These are phyloP conservation scores for Leptoteleia sp. DNA, from an alignment of 1,140 invertebrate genomes.

Conservation along the genomic window DNA sequence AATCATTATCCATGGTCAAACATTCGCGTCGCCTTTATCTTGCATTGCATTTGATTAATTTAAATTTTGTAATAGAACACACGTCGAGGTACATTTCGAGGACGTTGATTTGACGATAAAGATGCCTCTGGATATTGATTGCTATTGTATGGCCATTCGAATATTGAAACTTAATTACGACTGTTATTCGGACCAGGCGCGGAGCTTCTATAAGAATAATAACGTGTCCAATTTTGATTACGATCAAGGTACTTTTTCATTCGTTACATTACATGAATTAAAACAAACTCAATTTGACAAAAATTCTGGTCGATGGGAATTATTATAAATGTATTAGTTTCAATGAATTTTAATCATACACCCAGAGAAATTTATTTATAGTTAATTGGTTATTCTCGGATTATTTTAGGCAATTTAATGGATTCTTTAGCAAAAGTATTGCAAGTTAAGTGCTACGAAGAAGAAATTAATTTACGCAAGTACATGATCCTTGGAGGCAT, in stretches of 20 bases:
- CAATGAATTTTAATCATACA: too few relatives aligned
- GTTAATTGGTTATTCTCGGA: too few relatives aligned
- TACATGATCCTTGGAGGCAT: constrained; percentile 85
- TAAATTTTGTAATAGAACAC: constrained; percentile 71
- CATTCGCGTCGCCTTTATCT: too few relatives aligned
- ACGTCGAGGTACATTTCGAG: constrained; percentile 83
- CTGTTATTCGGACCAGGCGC: constrained; percentile 79
- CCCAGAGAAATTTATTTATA: too few relatives aligned
- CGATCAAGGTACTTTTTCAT: constrained; percentile 64
- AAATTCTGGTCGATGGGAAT: too few relatives aligned
- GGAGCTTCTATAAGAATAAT: constrained; percentile 74
- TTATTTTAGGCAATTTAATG: constrained; percentile 71
- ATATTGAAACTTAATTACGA: constrained; percentile 84
- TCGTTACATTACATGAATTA: too few relatives aligned
- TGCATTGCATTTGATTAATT: too few relatives aligned
- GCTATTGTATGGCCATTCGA: constrained; percentile 82
- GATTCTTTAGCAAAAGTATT: constrained; percentile 73
- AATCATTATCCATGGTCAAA: too few relatives aligned
- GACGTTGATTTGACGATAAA: constrained; percentile 82
- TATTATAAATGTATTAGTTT: too few relatives aligned
- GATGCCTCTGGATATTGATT: constrained; percentile 82
- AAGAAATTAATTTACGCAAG: constrained; percentile 86
- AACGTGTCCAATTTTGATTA: constrained; percentile 68
- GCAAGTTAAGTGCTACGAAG: constrained; percentile 73
- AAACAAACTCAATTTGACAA: too few relatives aligned